A percentile compares a stretch with the other conserved stretches of the same genome.
Conservation (phyloP, 2,888 invertebrate species). For the Helleia helle region DNA sequence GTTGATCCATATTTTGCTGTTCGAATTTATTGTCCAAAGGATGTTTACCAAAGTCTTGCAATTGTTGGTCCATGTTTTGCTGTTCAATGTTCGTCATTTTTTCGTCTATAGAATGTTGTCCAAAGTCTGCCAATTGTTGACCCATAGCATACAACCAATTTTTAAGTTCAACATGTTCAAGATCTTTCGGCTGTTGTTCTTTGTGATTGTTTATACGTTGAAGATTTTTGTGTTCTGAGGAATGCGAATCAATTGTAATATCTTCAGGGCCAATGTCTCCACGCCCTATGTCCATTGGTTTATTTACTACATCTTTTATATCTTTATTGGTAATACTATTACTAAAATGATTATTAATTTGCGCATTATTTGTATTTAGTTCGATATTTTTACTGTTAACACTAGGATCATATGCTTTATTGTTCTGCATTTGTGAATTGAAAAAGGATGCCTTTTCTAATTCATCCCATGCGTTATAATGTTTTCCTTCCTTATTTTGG, state of each 20-base stretch:
- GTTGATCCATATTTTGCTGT: background rate
- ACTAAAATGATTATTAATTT: no score
- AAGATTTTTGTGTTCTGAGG: slow-evolving; percentile 6
- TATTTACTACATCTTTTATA: background rate
- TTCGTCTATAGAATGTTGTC: background rate
- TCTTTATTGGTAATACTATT: background rate
- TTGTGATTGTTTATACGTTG: slow-evolving; percentile 5
- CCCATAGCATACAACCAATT: slow-evolving; percentile 5
- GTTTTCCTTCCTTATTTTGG: no score
- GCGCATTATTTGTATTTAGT: no score
- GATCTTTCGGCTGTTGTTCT: background rate
- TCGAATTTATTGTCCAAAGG: slow-evolving; percentile 16
- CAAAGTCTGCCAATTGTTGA: slow-evolving; percentile 23
- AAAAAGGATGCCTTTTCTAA: slow-evolving; percentile 1
- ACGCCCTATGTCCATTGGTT: slow-evolving; percentile 28
- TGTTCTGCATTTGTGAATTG: slow-evolving; percentile 12
- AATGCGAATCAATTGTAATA: slow-evolving; percentile 12
- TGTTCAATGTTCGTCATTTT: slow-evolving; percentile 12
- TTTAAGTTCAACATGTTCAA: background rate
- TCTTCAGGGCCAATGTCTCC: slow-evolving; percentile 39
- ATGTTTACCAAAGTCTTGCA: slow-evolving; percentile 22
- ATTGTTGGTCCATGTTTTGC: slow-evolving; percentile 21
- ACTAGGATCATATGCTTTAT: background rate
- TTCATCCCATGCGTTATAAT: no score
- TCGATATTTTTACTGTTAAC: background rate